Percentiles rank a stretch among this genome's conserved stretches.
phyloP scores from a whole-genome alignment of 2,113 vertebrate genomes.

The Nothoprocta perdicaria region DNA sequence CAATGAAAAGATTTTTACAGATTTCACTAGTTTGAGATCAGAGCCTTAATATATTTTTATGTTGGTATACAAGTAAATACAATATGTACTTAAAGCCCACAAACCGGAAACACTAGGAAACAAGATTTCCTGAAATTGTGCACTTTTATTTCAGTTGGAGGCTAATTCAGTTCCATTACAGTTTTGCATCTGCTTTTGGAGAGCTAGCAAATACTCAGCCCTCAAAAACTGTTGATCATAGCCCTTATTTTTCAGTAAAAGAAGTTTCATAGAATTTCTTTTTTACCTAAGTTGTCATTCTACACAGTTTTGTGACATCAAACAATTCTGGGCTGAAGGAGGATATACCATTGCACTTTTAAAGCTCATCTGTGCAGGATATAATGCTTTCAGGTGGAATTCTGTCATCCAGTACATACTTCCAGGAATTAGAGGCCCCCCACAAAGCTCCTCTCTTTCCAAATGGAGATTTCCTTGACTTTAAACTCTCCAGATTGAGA shows the following conservation, averaged over 20 bases:
- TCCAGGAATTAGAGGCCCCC: neutral
- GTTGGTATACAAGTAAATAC: neutral
- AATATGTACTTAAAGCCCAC: neutral
- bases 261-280: slow-evolving; percentile 15
- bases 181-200: neutral
- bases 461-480: neutral
- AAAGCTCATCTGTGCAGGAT: neutral
- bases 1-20: neutral
- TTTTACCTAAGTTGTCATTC: slow-evolving; percentile 16
- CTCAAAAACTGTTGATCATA: neutral
- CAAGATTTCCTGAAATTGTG: neutral
- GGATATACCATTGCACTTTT: neutral
- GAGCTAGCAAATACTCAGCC: neutral
- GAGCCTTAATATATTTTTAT: neutral
- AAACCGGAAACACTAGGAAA: neutral
- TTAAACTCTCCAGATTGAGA: neutral
- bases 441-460: neutral
- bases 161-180: neutral
- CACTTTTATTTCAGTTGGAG: neutral
- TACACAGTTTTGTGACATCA: neutral
- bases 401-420: neutral
- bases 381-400: neutral
- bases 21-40: neutral
- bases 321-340: neutral
- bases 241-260: slow-evolving; percentile 15